Percentiles rank a stretch among this genome's conserved stretches.
phyloP scores from a whole-genome alignment of 2,888 invertebrate species.

The Palloptera scutellata region DNA sequence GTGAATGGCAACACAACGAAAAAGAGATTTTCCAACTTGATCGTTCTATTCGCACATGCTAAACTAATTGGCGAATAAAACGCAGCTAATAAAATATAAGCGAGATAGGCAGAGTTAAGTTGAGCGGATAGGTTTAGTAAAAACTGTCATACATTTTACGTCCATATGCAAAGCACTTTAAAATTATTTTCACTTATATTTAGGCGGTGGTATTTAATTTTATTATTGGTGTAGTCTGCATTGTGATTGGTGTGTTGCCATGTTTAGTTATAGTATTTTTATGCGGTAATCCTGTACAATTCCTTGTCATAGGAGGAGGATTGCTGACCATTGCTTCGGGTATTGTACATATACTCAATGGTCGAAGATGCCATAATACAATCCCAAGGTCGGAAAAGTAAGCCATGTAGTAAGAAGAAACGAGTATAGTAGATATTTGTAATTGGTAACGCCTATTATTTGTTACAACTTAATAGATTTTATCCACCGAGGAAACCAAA shows the following conservation, averaged over 20 bases:
- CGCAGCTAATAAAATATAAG: too few species aligned
- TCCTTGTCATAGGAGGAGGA: slow-evolving; percentile 30
- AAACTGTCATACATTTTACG: too few species aligned
- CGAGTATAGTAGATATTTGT: too few species aligned
- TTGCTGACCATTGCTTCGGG: slow-evolving; percentile 18
- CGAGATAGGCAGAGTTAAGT: too few species aligned
- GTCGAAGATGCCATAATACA: slow-evolving; percentile 26
- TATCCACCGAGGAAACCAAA: not conserved
- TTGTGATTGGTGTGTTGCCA: slow-evolving; percentile 12
- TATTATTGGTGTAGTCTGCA: slow-evolving; percentile 28
- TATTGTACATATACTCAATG: slow-evolving; percentile 36
- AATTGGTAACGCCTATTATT: too few species aligned
- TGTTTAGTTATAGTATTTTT: slow-evolving; percentile 7
- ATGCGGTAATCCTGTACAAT: slow-evolving; percentile 22
- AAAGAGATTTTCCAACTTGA: too few species aligned
- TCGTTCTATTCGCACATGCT: too few species aligned
- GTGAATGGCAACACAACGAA: too few species aligned
- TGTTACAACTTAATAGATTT: slow-evolving; percentile 8
- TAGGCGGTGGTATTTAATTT: slow-evolving; percentile 41
- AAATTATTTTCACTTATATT: not conserved
- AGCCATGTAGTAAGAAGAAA: not conserved
- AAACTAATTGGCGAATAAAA: too few species aligned
- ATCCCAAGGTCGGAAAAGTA: slow-evolving; percentile 36
- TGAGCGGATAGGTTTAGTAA: too few species aligned
- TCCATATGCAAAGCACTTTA: not conserved